A percentile compares a stretch with the other conserved stretches of the same genome.
Evolutionary conservation across 2,888 invertebrate genomes (phyloP).

Genomic region (Acanthoscelides obtectus): DNA sequence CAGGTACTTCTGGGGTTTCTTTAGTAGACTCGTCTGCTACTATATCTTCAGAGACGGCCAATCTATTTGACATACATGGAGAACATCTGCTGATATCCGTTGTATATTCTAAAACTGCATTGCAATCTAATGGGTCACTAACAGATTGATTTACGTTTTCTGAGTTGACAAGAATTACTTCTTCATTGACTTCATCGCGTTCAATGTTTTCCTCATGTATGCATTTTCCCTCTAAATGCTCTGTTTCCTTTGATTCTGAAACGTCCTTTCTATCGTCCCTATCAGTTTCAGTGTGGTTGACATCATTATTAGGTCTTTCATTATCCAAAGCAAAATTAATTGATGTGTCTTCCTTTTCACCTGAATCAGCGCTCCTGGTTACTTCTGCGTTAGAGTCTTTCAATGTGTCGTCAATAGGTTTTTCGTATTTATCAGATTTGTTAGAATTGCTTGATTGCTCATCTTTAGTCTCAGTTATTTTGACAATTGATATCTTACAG

Average conservation of each 20-base stretch:
- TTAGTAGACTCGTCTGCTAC: background rate
- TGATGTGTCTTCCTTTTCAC: background rate
- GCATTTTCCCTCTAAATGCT: background rate
- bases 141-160: background rate
- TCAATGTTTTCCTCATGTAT: background rate
- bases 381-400: background rate
- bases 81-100: background rate
- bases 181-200: background rate
- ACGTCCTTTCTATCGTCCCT: background rate
- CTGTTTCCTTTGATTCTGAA: background rate
- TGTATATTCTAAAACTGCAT: background rate
- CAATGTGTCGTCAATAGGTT: too few species aligned
- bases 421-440: too few species aligned
- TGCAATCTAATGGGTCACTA: background rate
- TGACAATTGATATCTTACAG: background rate
- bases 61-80: background rate
- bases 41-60: background rate
- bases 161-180: background rate
- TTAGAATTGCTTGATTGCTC: too few species aligned
- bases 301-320: background rate
- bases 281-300: background rate
- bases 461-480: background rate
- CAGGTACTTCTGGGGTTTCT: slow-evolving; percentile 1
- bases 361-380: background rate
- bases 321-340: background rate